Percentiles rank a stretch among this genome's conserved stretches.
Evolutionary conservation across 1,140 invertebrate genomes (phyloP).

Genomic region (Zeugodacus cucurbitae): DNA sequence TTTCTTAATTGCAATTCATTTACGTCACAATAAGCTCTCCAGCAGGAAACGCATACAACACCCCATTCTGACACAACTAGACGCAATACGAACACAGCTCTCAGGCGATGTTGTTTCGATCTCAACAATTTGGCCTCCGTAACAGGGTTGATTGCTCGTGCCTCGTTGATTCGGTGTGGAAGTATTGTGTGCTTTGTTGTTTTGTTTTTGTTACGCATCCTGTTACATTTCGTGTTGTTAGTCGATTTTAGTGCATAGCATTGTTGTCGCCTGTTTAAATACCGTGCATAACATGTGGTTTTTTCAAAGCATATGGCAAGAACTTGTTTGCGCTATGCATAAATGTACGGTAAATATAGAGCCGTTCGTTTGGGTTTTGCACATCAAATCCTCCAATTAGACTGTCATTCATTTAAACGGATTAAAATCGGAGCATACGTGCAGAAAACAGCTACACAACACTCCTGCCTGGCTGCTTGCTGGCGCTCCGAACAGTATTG

Average conservation of each 20-base stretch:
- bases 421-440: slow-evolving; percentile 56
- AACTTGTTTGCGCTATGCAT: slow-evolving; percentile 59
- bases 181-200: neutral
- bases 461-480: neutral
- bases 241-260: neutral
- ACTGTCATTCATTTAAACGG: slow-evolving; percentile 66
- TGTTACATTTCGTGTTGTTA: slow-evolving; percentile 54
- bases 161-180: neutral
- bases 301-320: slow-evolving; percentile 65
- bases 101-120: neutral
- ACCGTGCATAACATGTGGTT: slow-evolving; percentile 66
- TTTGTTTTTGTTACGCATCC: slow-evolving; percentile 41
- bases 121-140: neutral
- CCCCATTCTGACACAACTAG: neutral
- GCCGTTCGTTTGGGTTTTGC: slow-evolving; percentile 16
- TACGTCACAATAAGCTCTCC: neutral
- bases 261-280: slow-evolving; percentile 57
- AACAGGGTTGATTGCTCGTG: slow-evolving; percentile 17
- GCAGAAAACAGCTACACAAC: slow-evolving; percentile 6
- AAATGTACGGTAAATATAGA: neutral
- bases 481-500: neutral
- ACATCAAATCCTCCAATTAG: slow-evolving; percentile 64
- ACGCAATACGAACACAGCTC: neutral
- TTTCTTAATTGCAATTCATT: neutral
- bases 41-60: neutral